phyloP scores from a whole-genome alignment of 2,797 vertebrate species.

The Oryzias dopingdopingensis region DNA sequence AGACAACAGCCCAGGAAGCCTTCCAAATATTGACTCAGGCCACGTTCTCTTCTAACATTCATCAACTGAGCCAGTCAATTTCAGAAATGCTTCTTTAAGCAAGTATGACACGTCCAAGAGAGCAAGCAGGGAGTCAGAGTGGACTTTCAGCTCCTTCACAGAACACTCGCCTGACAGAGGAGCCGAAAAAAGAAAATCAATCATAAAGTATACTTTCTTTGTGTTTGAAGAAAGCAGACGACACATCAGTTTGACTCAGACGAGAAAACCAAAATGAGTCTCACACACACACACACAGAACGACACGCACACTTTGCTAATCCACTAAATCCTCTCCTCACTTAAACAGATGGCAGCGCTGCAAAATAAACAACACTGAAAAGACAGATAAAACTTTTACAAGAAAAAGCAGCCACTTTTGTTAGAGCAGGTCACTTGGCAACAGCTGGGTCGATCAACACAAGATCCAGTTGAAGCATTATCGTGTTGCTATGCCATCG shows the following conservation, averaged over 20 bases:
- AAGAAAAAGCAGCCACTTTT: constrained; percentile 4
- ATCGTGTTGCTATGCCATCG: constrained; percentile 6
- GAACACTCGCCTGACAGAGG: too few relatives aligned
- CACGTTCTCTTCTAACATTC: background rate
- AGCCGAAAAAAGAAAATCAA: too few relatives aligned
- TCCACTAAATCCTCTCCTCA: constrained; percentile 8
- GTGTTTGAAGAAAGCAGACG: constrained; percentile 3
- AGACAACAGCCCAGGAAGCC: background rate
- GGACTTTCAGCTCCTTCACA: too few relatives aligned
- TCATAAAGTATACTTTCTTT: background rate
- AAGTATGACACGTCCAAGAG: background rate
- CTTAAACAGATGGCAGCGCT: constrained; percentile 26
- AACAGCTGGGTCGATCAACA: constrained; percentile 45
- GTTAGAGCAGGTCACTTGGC: constrained; percentile 36
- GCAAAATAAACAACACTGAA: constrained; percentile 3
- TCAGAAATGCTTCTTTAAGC: background rate
- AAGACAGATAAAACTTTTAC: constrained; percentile 19
- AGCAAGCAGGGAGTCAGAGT: too few relatives aligned
- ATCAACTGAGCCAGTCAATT: background rate
- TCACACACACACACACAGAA: background rate
- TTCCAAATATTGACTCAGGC: background rate
- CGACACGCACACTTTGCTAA: constrained; percentile 6
- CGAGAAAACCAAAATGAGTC: constrained; percentile 4
- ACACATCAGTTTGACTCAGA: constrained; percentile 3
- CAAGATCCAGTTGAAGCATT: constrained; percentile 4